Evolutionary conservation across 2,113 vertebrate species (phyloP), one percentile per base, ranked within the genome.

Genomic region (Picathartes gymnocephalus): DNA sequence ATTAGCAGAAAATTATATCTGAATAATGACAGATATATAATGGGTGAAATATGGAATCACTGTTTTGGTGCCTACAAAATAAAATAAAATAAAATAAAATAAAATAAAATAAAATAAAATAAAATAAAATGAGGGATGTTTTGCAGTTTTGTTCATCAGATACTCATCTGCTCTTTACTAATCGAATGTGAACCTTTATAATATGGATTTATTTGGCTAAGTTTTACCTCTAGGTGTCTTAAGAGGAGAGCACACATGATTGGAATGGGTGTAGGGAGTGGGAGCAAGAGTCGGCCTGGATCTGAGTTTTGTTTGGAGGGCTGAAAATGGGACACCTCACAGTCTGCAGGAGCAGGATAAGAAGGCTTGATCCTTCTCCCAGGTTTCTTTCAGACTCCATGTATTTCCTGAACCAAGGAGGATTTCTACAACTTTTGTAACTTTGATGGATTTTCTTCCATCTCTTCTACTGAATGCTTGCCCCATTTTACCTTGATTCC

Each of bases 221-320:
- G 1, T 54, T 78, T 57, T 64, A 57, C 8, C 4, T 88, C 20
- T 57, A 19, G 19, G 14, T 37, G 3, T 22, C 48, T 81, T 48
- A 40, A 80, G 16, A 31, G 10, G 77, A 79, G 20, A 74, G 12
- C 11, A 68, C 19, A 30, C 11, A 58, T 30, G 15, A 30, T 7
- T 51, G 30, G 27, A 82, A 62, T 27, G 8, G 2, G 4, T 23
- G 15, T 40, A 78, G 7, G 0, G 6, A 1, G 3, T 31, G 13
- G 57, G 10, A 85, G 10, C 2, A 31, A 35, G 27, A 69, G 17
- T 42, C 0, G 0, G 11, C 18, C 15, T 27, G 24, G 8, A 58
- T 44, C 6, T 14, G 8, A 24, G 15, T 50, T 82, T 48, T 76
- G 17, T 65, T 90, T 54, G 39, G 33, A 60, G 13, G 15, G 18